A percentile compares a stretch with the other conserved stretches of the same genome.
Evolutionary conservation across 2,113 vertebrate genomes (phyloP).

Genomic region (Chaetops frenatus): DNA sequence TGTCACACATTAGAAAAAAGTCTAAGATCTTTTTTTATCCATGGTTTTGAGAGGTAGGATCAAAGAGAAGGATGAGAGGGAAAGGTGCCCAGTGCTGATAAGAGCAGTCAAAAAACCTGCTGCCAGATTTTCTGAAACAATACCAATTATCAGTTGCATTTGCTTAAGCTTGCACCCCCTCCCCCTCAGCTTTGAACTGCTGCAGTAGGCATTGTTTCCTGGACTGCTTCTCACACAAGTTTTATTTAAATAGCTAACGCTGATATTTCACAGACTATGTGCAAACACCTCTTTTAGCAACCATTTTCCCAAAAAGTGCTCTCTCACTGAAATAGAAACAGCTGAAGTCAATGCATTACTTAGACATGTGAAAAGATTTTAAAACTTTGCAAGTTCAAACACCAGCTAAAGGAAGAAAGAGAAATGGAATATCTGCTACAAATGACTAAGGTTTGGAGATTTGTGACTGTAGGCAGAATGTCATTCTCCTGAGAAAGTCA

Average conservation of each 20-base stretch:
- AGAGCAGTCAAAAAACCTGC: background rate
- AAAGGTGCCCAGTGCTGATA: background rate
- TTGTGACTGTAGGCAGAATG: background rate
- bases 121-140: background rate
- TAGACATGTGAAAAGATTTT: background rate
- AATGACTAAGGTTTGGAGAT: background rate
- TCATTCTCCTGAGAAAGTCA: background rate
- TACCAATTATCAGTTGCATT: background rate
- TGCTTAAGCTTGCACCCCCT: background rate
- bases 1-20: background rate
- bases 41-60: background rate
- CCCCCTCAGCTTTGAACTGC: background rate
- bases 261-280: background rate
- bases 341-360: background rate
- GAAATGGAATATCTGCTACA: background rate
- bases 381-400: background rate
- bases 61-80: background rate
- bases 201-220: background rate
- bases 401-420: background rate
- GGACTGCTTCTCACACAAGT: background rate
- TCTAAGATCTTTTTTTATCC: background rate
- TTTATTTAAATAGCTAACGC: background rate
- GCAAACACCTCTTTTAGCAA: background rate
- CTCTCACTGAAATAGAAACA: background rate
- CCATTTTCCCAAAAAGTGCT: background rate